phyloP scores from a whole-genome alignment of 2,113 vertebrate species.

The Polypterus senegalus region DNA sequence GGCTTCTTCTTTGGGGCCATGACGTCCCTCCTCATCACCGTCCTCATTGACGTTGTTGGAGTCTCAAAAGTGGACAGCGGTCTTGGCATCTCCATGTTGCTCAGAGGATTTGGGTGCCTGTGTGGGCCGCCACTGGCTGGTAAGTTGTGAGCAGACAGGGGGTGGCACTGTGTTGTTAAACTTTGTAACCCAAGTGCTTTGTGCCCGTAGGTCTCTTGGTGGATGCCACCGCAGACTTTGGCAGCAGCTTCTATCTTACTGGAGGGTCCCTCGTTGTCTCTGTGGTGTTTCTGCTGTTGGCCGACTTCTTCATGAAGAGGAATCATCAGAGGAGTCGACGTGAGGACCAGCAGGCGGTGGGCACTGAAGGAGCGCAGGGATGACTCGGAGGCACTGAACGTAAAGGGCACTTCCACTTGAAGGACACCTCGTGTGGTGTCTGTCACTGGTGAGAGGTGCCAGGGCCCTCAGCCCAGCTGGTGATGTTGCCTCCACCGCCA shows the following conservation, averaged over 20 bases:
- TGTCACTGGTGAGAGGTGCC: no score
- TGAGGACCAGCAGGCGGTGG: no score
- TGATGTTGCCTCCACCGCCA: no score
- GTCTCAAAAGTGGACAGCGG: constrained; percentile 43
- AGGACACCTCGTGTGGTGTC: no score
- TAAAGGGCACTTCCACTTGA: no score
- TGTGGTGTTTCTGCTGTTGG: background rate
- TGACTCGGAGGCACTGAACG: no score
- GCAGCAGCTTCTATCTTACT: constrained; percentile 8
- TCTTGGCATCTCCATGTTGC: constrained; percentile 57
- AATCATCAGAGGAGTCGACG: no score
- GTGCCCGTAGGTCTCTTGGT: constrained; percentile 3
- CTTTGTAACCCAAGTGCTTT: background rate
- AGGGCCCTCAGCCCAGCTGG: no score
- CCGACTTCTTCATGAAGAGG: background rate
- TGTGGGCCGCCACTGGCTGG: constrained; percentile 58
- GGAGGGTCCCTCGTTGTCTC: constrained; percentile 5
- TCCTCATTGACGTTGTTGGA: constrained; percentile 52
- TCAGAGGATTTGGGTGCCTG: constrained; percentile 52
- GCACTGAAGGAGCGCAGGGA: no score
- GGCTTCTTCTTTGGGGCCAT: constrained; percentile 44
- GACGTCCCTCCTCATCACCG: constrained; percentile 46
- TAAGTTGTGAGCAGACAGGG: constrained; percentile 20
- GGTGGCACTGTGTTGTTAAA: background rate
- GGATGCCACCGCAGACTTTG: constrained; percentile 1